Evolutionary conservation across 1,140 invertebrate species (phyloP), one percentile per base, ranked within the genome.

Genomic region (Caenorhabditis tropicalis): DNA sequence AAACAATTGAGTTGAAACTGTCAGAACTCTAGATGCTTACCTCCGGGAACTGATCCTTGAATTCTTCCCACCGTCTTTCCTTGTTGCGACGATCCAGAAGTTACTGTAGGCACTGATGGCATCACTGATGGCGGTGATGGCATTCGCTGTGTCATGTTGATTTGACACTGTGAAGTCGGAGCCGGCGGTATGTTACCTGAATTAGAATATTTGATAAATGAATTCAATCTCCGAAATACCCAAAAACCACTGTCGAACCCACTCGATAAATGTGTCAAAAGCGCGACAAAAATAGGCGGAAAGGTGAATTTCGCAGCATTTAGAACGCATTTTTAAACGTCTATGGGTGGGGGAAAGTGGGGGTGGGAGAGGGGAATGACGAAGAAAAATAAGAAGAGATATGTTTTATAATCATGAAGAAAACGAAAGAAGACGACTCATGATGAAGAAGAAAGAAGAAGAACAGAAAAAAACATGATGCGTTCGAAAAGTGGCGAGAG

Each of bases 351-450:
- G 39, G 39, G 12, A 27, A 56, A n/a, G n/a, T 51, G 53, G 53
- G 53, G 53, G 53, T 56, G 53, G 53, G 29, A 56, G 24, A 15
- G 21, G 21, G n/a, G n/a, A n/a, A n/a, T n/a, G n/a, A n/a, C n/a
- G n/a, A n/a, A 56, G 53, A 56, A n/a, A 51, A 51, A 51, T 43
- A 43, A 43, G 39, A 43, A 43, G 16, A 3, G 49, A n/a, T 21
- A 27, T 56, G 24, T 27, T 56, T 56, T 56, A 56, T 56, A 56
- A 56, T 56, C 53, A 56, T 56, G 53, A 56, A 56, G 53, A 56
- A 58, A 58, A 29, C 7, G 10, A 27, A 58, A 36, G 58, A 4
- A 65, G 58, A n/a, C 5, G 49, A 21, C 58, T 65, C 58, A 36
- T 36, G 31, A 65, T n/a, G 21, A 51, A 51, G 6, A n/a, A n/a